These are phyloP conservation scores for Tuta absoluta DNA, from an alignment of 2,888 invertebrate species.

Conservation along the genomic window DNA sequence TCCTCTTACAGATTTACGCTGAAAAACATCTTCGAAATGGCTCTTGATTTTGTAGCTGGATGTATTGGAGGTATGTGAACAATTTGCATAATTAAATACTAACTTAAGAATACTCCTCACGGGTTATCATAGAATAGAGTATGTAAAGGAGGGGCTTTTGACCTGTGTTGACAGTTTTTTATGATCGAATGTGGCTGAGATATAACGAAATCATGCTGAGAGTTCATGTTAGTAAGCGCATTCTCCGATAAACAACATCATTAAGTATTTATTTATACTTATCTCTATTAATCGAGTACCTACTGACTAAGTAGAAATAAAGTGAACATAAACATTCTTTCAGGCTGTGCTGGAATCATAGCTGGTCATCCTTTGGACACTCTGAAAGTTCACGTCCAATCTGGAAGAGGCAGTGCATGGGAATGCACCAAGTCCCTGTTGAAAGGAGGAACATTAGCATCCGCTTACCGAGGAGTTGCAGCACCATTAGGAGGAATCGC, in stretches of 20 bases:
- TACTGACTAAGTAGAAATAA: no score
- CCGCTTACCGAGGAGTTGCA: conserved; percentile 93
- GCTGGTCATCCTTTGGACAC: conserved; percentile 97
- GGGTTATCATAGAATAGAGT: neutral
- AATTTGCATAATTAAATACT: neutral
- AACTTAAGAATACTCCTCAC: neutral
- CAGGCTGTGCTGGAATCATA: conserved; percentile 94
- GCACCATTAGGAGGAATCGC: conserved; percentile 95
- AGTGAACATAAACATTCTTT: no score
- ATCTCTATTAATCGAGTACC: no score
- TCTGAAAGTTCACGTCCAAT: conserved; percentile 93
- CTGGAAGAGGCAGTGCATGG: conserved; percentile 84
- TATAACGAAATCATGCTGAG: neutral
- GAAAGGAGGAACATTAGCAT: conserved; percentile 87
- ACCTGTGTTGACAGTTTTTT: neutral
- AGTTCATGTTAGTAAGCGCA: neutral
- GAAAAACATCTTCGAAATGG: conserved; percentile 77
- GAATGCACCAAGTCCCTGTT: conserved; percentile 89
- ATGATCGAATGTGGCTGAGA: neutral
- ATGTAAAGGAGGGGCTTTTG: neutral
- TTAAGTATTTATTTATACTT: no score
- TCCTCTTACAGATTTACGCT: conserved; percentile 48
- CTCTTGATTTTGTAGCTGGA: conserved; percentile 91
- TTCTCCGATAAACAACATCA: no score
- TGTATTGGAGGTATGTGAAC: conserved; percentile 88